Evolutionary conservation across 2,888 invertebrate genomes (phyloP).

Genomic region (Idaea straminata): DNA sequence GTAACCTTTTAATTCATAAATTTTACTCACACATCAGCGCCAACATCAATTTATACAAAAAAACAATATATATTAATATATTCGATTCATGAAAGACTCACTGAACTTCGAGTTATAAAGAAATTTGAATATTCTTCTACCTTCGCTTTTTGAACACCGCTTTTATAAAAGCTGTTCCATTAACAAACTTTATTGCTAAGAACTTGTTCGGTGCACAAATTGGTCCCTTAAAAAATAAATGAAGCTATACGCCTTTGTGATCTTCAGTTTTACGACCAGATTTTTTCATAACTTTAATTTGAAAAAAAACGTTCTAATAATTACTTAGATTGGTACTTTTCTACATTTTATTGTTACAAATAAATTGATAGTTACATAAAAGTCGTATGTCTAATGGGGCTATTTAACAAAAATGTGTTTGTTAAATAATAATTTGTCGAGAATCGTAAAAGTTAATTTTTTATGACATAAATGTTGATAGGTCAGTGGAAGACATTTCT

Average conservation of each 20-base stretch:
- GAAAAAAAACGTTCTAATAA: slow-evolving; percentile 43
- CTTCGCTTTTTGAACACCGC: slow-evolving; percentile 51
- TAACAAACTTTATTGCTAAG: slow-evolving; percentile 63
- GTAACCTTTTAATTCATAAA: not conserved
- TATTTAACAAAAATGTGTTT: not conserved
- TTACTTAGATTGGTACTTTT: not conserved
- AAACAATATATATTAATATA: slow-evolving; percentile 50
- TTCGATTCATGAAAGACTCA: slow-evolving; percentile 46
- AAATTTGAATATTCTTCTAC: slow-evolving; percentile 48
- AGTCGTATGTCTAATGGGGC: not conserved
- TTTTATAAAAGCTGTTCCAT: slow-evolving; percentile 71
- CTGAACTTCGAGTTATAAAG: slow-evolving; percentile 47
- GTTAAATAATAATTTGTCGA: not conserved
- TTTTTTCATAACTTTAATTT: slow-evolving; percentile 46
- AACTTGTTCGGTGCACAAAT: slow-evolving; percentile 65
- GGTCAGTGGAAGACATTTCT: not conserved
- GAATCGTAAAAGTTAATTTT: not conserved
- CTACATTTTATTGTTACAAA: slow-evolving; percentile 29
- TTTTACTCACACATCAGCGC: slow-evolving; percentile 28
- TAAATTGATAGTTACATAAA: not conserved
- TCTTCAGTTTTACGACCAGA: slow-evolving; percentile 49
- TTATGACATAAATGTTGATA: not conserved
- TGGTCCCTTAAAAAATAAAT: slow-evolving; percentile 54
- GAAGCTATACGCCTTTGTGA: slow-evolving; percentile 54
- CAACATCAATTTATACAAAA: slow-evolving; percentile 43